Evolutionary conservation across 2,113 vertebrate genomes (phyloP).

Genomic region (Epinephelus cyanopodus): DNA sequence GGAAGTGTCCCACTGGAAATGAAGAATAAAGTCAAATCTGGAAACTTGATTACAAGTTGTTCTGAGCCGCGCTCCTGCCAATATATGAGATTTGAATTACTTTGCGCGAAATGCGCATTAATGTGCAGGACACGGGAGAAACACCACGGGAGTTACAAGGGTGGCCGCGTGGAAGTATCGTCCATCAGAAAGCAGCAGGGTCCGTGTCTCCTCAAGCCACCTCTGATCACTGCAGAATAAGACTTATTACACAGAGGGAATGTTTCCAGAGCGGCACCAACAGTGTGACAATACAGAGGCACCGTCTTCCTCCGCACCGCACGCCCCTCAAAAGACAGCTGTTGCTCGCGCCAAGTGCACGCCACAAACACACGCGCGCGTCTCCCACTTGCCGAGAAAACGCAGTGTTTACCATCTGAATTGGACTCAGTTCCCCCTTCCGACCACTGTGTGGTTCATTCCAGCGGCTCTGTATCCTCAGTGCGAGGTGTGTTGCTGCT

Average conservation of each 20-base stretch:
- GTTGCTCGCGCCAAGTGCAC: background rate
- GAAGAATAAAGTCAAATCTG: background rate
- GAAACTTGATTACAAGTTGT: conserved; percentile 42
- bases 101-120: conserved; percentile 31
- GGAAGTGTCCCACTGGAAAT: conserved; percentile 6
- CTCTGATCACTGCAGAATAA: conserved; percentile 46
- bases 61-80: background rate
- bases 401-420: conserved; percentile 25
- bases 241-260: conserved; percentile 38
- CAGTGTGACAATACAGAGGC: background rate
- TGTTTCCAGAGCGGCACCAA: conserved; percentile 5
- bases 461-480: conserved; percentile 59
- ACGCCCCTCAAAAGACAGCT: background rate
- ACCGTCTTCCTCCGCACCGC: background rate
- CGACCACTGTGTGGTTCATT: conserved; percentile 67
- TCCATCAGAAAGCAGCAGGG: conserved; percentile 60
- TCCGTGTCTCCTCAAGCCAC: conserved; percentile 32
- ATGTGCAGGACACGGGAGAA: conserved; percentile 10
- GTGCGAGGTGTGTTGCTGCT: conserved; percentile 43
- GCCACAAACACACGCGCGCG: background rate
- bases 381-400: conserved; percentile 19
- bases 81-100: conserved; percentile 31
- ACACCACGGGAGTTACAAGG: conserved; percentile 7
- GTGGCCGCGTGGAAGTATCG: conserved; percentile 22
- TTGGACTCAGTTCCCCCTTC: conserved; percentile 45